Percentiles rank a stretch among this genome's conserved stretches.
Evolutionary conservation across 30 jellyfish, hydroid and myxozoan species (phyloP).

Genomic region (Pelagia noctiluca): DNA sequence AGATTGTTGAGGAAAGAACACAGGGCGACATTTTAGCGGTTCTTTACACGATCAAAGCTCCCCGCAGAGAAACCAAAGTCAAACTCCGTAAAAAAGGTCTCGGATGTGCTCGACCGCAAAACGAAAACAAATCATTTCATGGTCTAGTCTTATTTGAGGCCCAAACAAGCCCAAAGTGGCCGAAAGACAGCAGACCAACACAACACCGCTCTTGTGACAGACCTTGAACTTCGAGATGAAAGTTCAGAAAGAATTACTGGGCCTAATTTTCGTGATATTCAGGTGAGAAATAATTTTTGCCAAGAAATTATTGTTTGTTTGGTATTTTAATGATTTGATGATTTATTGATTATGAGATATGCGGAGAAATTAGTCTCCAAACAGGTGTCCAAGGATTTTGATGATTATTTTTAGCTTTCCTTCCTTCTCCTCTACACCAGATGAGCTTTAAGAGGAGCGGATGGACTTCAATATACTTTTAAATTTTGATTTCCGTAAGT

Average conservation of each 20-base stretch:
- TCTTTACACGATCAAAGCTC: constrained; percentile 19
- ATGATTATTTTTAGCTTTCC: background rate
- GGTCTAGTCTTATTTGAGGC: constrained; percentile 16
- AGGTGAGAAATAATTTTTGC: background rate
- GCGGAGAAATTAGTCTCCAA: too few relatives aligned
- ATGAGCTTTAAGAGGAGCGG: too few relatives aligned
- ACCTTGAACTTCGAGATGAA: constrained; percentile 1
- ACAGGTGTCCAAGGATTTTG: background rate
- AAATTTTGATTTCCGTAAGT: too few relatives aligned
- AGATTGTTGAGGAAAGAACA: too few relatives aligned
- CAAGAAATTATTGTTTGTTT: background rate
- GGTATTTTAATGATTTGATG: background rate
- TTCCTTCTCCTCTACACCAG: background rate
- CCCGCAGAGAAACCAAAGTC: constrained; percentile 21
- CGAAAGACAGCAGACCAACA: background rate
- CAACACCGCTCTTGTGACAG: background rate
- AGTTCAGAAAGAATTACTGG: background rate
- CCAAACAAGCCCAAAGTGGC: background rate
- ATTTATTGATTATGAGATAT: too few relatives aligned
- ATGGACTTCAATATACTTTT: too few relatives aligned
- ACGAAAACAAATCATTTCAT: constrained; percentile 40
- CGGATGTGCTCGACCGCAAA: constrained; percentile 31
- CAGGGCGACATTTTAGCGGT: background rate
- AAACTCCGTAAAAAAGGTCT: background rate
- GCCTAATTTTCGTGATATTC: constrained; percentile 22